phyloP scores from a whole-genome alignment of 2,113 vertebrate species.

The Lepidothrix coronata region DNA sequence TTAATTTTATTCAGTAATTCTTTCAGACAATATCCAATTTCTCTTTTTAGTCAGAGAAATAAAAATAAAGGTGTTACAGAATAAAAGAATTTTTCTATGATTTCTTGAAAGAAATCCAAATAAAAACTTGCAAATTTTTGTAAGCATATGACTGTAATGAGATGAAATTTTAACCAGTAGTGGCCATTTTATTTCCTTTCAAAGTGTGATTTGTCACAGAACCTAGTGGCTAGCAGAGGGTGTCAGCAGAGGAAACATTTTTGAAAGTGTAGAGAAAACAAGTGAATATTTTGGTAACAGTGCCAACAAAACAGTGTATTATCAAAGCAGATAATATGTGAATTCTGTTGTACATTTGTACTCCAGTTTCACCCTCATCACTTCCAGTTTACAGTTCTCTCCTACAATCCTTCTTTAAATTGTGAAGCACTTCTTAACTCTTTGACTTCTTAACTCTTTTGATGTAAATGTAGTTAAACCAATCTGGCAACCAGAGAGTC shows the following conservation, averaged over 20 bases:
- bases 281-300: not conserved
- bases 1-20: not conserved
- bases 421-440: not conserved
- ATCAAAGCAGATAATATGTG: not conserved
- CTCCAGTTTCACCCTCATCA: not conserved
- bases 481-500: not conserved
- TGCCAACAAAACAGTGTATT: not conserved
- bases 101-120: not conserved
- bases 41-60: not conserved
- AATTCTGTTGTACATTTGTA: not conserved
- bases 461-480: not conserved
- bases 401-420: not conserved
- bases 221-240: not conserved
- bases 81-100: not conserved
- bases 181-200: not conserved
- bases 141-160: not conserved
- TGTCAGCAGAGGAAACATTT: not conserved
- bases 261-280: not conserved
- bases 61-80: not conserved
- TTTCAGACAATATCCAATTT: not conserved
- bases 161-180: not conserved
- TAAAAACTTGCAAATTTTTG: not conserved
- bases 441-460: not conserved
- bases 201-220: not conserved
- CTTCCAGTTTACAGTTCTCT: not conserved